Evolutionary conservation across 1,140 invertebrate species (phyloP).

Genomic region (Araneus ventricosus): DNA sequence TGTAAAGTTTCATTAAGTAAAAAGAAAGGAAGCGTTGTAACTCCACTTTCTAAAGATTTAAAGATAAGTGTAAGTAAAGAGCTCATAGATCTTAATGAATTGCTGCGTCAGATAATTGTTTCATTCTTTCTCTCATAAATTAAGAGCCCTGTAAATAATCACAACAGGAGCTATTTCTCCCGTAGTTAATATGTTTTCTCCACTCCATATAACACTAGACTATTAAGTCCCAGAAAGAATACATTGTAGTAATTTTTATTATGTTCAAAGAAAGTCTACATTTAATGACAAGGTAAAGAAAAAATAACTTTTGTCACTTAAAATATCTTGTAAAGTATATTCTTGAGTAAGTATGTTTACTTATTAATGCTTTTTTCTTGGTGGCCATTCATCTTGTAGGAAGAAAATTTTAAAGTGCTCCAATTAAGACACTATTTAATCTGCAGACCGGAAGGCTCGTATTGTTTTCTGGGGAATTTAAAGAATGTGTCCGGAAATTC

Average conservation of each 20-base stretch:
- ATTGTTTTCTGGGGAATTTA: constrained; percentile 26
- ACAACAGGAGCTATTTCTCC: neutral
- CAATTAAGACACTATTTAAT: constrained; percentile 57
- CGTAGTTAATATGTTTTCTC: neutral
- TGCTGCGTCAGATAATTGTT: too few relatives aligned
- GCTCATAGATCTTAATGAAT: too few relatives aligned
- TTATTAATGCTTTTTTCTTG: constrained; percentile 6
- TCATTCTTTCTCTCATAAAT: too few relatives aligned
- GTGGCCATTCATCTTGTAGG: neutral
- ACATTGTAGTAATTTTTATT: neutral
- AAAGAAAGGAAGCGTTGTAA: too few relatives aligned
- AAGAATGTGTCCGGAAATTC: constrained; percentile 40
- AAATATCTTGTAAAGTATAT: neutral
- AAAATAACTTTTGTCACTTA: neutral
- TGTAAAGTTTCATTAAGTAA: too few relatives aligned
- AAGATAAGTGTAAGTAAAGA: too few relatives aligned
- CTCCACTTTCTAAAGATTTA: too few relatives aligned
- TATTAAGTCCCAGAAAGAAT: too few relatives aligned
- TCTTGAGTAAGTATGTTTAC: neutral
- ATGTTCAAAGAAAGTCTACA: neutral
- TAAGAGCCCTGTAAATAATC: too few relatives aligned
- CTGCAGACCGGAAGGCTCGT: neutral
- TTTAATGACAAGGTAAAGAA: neutral
- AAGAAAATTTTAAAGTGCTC: constrained; percentile 17
- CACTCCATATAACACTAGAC: neutral